Base-by-base conservation (phyloP, 2,888 invertebrate species). In the Megastigmus dorsalis region DNA sequence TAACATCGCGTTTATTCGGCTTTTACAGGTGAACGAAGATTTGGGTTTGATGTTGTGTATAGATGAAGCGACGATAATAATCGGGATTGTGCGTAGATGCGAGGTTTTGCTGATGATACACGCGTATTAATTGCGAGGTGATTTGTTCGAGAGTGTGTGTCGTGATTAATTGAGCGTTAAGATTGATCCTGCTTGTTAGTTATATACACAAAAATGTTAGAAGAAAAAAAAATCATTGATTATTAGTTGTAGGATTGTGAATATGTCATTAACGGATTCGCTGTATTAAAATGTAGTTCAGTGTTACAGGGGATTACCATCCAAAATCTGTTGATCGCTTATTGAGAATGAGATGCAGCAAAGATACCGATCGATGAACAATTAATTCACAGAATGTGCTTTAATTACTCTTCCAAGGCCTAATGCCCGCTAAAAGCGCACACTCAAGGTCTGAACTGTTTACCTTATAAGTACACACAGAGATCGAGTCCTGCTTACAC, bases 1-100 rank as follows among this genome's bases (percentile, higher is more conserved):
- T n/a, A n/a, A n/a, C 54, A 18, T 18, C 57, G n/a, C n/a, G 38
- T 33, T 54, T 33, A 63, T 45, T 63, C 71, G 55, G 54, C 54
- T 55, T 50, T 71, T 65, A 57, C 65, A 30, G 45, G 26, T n/a
- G n/a, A 33, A 15, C 7, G 30, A 10, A 26, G 50, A 18, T 9
- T 33, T 15, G 41, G 50, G 13, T 9, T 33, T 15, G 41, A 23
- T 38, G 48, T 38, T 65, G 65, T 28, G 28, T 23, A 41, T 54
- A n/a, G 50, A 13, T 38, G n/a, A n/a, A n/a, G n/a, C n/a, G n/a
- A n/a, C n/a, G n/a, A n/a, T n/a, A n/a, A n/a, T n/a, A n/a, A 54
- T 36, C 54, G 13, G n/a, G 23, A 48, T 48, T 36, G 20, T 10
- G 45, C 67, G 33, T 30, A 26, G 3, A 7, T 26, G 18, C 13